These are phyloP conservation scores for Dendrolimus punctatus DNA, from an alignment of 1,140 invertebrate species.

Conservation along the genomic window DNA sequence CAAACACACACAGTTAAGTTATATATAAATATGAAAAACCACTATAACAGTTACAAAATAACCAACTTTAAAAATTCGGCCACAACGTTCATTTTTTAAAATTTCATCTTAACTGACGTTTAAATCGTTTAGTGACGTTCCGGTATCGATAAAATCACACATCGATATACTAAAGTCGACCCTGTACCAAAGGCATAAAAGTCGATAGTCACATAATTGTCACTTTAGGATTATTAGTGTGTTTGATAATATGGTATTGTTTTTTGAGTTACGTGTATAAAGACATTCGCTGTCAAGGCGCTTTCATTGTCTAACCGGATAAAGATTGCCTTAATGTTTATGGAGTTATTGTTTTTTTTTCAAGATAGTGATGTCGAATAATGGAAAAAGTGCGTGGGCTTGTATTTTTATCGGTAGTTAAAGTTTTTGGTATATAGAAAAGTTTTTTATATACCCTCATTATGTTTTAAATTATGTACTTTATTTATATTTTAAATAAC, in stretches of 20 bases:
- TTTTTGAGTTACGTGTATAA: conserved; percentile 29
- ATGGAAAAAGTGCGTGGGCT: too few species aligned
- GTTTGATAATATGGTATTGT: conserved; percentile 31
- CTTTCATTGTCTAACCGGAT: conserved; percentile 26
- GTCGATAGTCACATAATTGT: conserved; percentile 3
- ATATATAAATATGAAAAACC: too few species aligned
- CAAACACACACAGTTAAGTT: too few species aligned
- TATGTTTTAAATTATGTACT: too few species aligned
- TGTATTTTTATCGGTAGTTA: too few species aligned
- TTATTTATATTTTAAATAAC: too few species aligned
- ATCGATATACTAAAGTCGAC: too few species aligned
- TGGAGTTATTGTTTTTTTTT: conserved; percentile 12
- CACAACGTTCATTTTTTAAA: background rate
- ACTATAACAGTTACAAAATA: background rate
- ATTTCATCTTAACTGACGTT: background rate
- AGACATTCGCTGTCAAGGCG: conserved; percentile 29
- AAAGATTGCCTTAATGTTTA: conserved; percentile 25
- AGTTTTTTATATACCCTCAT: too few species aligned
- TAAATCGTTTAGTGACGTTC: conserved; percentile 8
- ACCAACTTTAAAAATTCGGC: background rate
- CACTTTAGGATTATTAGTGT: conserved; percentile 22
- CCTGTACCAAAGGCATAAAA: background rate
- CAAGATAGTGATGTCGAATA: conserved; percentile 13
- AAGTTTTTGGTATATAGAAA: too few species aligned
- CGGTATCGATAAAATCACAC: background rate